phyloP scores from a whole-genome alignment of 1,140 invertebrate genomes.

The Parasteatoda tepidariorum region DNA sequence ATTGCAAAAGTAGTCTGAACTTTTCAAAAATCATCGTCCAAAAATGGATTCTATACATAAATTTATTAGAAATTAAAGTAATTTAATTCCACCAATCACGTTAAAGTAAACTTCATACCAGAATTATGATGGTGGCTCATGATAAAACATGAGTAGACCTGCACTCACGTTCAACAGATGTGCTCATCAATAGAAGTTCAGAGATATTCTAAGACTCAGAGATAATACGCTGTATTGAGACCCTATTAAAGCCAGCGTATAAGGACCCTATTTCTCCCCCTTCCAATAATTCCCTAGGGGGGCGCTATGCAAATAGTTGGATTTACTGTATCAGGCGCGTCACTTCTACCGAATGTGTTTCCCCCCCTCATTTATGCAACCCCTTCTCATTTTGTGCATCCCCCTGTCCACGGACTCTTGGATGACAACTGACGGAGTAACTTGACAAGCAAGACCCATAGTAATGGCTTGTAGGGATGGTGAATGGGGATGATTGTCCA shows the following conservation, averaged over 20 bases:
- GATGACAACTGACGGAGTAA: constrained; percentile 56
- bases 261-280: constrained; percentile 50
- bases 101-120: constrained; percentile 51
- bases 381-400: constrained; percentile 6
- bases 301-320: constrained; percentile 57
- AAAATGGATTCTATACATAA: no score
- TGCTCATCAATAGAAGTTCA: constrained; percentile 47
- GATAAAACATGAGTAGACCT: constrained; percentile 49
- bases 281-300: constrained; percentile 7
- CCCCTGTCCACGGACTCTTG: constrained; percentile 1
- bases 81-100: constrained; percentile 41
- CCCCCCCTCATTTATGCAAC: constrained; percentile 7
- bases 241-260: constrained; percentile 58
- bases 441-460: constrained; percentile 37
- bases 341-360: constrained; percentile 30
- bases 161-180: constrained; percentile 50
- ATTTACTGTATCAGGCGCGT: constrained; percentile 52
- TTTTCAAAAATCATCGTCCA: no score
- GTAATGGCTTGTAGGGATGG: constrained; percentile 51
- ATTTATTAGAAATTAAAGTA: no score
- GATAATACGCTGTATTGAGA: constrained; percentile 58
- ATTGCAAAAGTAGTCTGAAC: no score
- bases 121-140: constrained; percentile 34
- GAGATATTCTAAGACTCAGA: constrained; percentile 42
- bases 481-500: constrained; percentile 4